Base-by-base conservation (phyloP, 2,113 vertebrate genomes). In the Piaya cayana region DNA sequence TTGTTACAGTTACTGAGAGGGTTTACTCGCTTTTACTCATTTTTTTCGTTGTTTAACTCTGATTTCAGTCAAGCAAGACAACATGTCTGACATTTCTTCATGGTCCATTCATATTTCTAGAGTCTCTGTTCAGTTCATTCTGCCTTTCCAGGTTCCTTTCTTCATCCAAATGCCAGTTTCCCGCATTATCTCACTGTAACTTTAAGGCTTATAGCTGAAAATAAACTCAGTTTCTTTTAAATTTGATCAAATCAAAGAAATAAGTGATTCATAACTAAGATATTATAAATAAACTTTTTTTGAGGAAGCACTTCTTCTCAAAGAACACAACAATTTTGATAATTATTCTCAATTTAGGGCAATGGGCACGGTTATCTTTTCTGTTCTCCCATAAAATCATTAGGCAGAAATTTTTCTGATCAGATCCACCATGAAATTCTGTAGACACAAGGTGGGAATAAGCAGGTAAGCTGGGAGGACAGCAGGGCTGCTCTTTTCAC, bases 341-440 rank as follows among this genome's bases (percentile, higher is more conserved):
- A 58, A 86, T 64, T 37, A 42, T 6, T 59, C 25, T 59, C 52
- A 63, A 13, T 32, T 91, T 2, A 50, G 34, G 30, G 67, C 75
- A 63, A 39, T 2, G 0, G 86, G 8, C 0, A 0, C 12, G 6
- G 13, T 53, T 83, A 9, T 72, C 26, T 67, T 65, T 65, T 67
- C 47, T 67, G 36, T 36, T 78, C 27, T 30, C 60, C 1, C 0
- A 23, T 39, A 56, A 76, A 81, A 15, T 52, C 30, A 47, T n/a
- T 32, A 56, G 29, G 20, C 49, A 72, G 36, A 23, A 50, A 3
- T 12, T 32, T 64, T 58, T 79, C n/a, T 49, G 8, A 30, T 63
- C 53, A 60, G 12, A 23, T n/a, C 36, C 27, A 53, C 16, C 22
- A n/a, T 2, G 9, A 7, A 75, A 53, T 58, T 91, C 42, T 78